These are phyloP conservation scores for Artemia franciscana DNA, from an alignment of 1,140 invertebrate species.

Conservation along the genomic window DNA sequence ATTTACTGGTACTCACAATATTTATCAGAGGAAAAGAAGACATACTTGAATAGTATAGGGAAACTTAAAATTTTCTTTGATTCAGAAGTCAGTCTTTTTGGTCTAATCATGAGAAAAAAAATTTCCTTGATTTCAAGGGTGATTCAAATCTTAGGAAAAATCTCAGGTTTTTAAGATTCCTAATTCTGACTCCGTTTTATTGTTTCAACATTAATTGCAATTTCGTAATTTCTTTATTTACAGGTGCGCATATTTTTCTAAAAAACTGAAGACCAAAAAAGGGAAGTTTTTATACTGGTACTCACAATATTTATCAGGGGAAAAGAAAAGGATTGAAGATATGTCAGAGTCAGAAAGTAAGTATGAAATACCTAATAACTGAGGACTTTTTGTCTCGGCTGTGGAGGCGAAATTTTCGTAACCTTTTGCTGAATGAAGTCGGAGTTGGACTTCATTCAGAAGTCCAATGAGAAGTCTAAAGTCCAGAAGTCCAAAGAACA, in stretches of 20 bases:
- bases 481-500: no score
- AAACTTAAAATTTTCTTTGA: background rate
- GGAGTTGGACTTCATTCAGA: no score
- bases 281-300: conserved; percentile 25
- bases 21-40: no score
- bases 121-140: background rate
- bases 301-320: conserved; percentile 22
- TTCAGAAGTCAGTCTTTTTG: background rate
- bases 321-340: conserved; percentile 23
- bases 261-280: conserved; percentile 17
- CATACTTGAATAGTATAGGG: no score
- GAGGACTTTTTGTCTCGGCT: no score
- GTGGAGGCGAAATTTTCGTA: no score
- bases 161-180: background rate
- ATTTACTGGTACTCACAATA: no score
- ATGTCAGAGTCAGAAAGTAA: conserved; percentile 20
- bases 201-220: background rate
- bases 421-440: no score
- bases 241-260: conserved; percentile 18
- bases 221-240: background rate
- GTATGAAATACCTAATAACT: no score
- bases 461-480: no score
- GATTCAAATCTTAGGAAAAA: background rate
- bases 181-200: background rate
- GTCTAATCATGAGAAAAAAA: no score